phyloP scores from a whole-genome alignment of 92 coral and sea anemone species.

The Palythoa grandiflora region DNA sequence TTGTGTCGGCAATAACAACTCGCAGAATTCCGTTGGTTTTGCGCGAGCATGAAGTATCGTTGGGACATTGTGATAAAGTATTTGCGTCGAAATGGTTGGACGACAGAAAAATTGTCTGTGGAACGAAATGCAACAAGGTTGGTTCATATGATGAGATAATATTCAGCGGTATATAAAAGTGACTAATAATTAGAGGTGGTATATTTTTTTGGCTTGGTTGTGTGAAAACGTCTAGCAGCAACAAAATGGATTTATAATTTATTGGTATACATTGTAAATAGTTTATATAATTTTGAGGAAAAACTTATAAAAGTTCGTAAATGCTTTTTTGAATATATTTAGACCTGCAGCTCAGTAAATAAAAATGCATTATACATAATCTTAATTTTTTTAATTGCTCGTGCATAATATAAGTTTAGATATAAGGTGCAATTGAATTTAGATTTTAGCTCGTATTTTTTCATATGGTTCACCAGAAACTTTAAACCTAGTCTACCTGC shows the following conservation, averaged over 20 bases:
- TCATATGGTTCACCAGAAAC: too few relatives aligned
- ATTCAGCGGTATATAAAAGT: neutral
- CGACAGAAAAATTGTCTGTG: slow-evolving; percentile 86
- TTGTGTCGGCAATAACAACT: slow-evolving; percentile 59
- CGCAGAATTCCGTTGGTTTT: slow-evolving; percentile 69
- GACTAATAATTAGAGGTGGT: neutral
- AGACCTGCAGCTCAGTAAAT: too few relatives aligned
- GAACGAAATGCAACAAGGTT: slow-evolving; percentile 97
- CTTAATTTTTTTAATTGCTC: too few relatives aligned
- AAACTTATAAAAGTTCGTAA: neutral
- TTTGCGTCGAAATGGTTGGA: slow-evolving; percentile 98
- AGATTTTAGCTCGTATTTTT: neutral
- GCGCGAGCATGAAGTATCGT: slow-evolving; percentile 67
- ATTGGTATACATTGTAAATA: slow-evolving; percentile 23
- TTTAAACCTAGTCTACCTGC: too few relatives aligned
- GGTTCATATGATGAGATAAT: neutral
- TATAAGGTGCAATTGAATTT: neutral
- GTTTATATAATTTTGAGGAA: neutral
- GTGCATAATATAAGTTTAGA: neutral
- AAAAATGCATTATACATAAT: too few relatives aligned
- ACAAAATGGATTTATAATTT: neutral
- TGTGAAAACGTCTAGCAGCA: neutral
- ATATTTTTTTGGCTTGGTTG: neutral
- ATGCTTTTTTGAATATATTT: neutral
- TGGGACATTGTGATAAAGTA: slow-evolving; percentile 85